These are phyloP conservation scores for Drosophila paramelanica DNA, from an alignment of 2,888 invertebrate species.

Conservation along the genomic window DNA sequence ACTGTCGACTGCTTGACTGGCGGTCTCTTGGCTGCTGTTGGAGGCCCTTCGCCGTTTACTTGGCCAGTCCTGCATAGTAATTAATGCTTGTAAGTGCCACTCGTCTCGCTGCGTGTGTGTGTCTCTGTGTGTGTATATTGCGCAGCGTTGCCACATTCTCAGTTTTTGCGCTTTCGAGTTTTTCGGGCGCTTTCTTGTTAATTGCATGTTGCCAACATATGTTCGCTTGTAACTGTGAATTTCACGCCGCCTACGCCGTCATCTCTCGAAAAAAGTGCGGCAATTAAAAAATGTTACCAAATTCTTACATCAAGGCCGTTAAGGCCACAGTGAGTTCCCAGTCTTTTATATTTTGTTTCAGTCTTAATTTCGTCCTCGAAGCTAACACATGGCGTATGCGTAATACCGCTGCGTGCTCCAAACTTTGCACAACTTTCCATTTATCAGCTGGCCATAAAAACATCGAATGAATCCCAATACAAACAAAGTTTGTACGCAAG, in stretches of 20 bases:
- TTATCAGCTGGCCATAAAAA: slow-evolving; percentile 68
- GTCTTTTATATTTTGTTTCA: slow-evolving; percentile 20
- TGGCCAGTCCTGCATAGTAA: slow-evolving; percentile 71
- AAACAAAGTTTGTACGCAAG: slow-evolving; percentile 1
- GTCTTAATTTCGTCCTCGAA: slow-evolving; percentile 1
- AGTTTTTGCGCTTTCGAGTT: slow-evolving; percentile 34
- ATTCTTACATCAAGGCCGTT: slow-evolving; percentile 38
- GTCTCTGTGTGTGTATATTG: slow-evolving; percentile 8
- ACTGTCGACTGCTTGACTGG: slow-evolving; percentile 23
- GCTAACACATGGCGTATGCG: slow-evolving; percentile 73
- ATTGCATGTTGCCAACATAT: slow-evolving; percentile 73
- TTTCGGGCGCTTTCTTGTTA: slow-evolving; percentile 61
- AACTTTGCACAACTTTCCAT: slow-evolving; percentile 70
- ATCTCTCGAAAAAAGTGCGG: slow-evolving; percentile 14
- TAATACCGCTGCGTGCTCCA: slow-evolving; percentile 45
- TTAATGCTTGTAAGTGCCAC: slow-evolving; percentile 73
- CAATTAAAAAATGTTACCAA: slow-evolving; percentile 69
- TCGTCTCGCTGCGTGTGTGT: slow-evolving; percentile 30
- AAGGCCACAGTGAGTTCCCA: slow-evolving; percentile 22
- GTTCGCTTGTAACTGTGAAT: slow-evolving; percentile 54
- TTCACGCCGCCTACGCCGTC: slow-evolving; percentile 7
- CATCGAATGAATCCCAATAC: slow-evolving; percentile 19
- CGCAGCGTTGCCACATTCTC: slow-evolving; percentile 54
- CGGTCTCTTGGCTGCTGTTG: slow-evolving; percentile 40
- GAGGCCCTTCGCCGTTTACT: slow-evolving; percentile 42